phyloP scores from a whole-genome alignment of 35 echinoderm and acorn worm genomes.

The Heliocidaris erythrogramma region DNA sequence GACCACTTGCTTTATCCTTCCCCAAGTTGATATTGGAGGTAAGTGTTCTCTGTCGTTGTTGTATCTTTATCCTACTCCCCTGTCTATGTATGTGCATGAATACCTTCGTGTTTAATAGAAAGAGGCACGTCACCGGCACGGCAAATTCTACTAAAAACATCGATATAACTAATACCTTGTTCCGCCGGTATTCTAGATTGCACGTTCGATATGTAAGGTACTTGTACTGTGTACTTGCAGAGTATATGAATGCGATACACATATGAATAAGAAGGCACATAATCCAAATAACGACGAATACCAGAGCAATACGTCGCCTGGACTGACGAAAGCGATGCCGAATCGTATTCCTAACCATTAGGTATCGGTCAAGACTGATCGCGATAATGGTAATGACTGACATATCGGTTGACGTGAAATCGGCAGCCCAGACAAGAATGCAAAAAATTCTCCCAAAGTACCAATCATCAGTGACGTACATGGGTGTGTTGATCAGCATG shows the following conservation, averaged over 20 bases:
- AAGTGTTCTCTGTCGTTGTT: neutral
- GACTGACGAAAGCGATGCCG: neutral
- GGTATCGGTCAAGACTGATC: constrained; percentile 21
- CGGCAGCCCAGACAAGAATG: neutral
- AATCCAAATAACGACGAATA: neutral
- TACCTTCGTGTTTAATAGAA: neutral
- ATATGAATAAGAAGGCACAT: neutral
- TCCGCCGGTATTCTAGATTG: neutral
- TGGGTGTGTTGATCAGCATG: neutral
- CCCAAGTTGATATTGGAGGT: neutral
- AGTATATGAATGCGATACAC: neutral
- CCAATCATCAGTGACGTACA: neutral
- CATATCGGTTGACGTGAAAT: constrained; percentile 22
- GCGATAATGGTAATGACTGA: constrained; percentile 38
- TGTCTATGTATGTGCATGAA: neutral
- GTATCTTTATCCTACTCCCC: neutral
- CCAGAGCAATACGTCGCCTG: neutral
- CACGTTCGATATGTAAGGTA: neutral
- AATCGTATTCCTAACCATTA: neutral
- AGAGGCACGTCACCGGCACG: neutral
- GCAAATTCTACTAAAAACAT: constrained; percentile 11
- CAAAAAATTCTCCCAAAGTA: neutral
- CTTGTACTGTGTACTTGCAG: neutral
- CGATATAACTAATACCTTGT: neutral
- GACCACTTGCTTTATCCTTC: neutral